Evolutionary conservation across 2,113 vertebrate genomes (phyloP).

Genomic region (Nothocercus julius): DNA sequence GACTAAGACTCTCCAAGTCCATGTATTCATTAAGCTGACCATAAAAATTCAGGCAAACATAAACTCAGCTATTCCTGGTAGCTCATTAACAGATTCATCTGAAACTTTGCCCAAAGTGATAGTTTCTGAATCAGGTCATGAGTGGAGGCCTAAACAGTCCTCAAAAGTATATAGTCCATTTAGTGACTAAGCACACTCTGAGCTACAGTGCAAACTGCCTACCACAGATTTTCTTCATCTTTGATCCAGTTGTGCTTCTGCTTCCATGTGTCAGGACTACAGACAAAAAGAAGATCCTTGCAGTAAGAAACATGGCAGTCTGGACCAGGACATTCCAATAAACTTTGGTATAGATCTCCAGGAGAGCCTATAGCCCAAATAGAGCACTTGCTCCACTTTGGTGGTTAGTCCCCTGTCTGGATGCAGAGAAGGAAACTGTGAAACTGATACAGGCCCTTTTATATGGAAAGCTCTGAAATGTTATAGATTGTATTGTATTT

Average conservation of each 20-base stretch:
- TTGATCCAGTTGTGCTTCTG: neutral
- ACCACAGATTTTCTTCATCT: conserved; percentile 26
- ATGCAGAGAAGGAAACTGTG: neutral
- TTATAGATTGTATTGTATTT: neutral
- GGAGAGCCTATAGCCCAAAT: neutral
- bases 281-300: conserved; percentile 12
- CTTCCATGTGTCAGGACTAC: neutral
- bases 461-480: neutral
- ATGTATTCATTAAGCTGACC: conserved; percentile 17
- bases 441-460: neutral
- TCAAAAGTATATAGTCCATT: neutral
- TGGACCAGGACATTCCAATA: neutral
- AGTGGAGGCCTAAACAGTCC: neutral
- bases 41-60: conserved; percentile 20
- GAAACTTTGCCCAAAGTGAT: conserved; percentile 34
- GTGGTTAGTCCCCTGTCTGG: neutral
- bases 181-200: neutral
- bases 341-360: neutral
- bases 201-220: neutral
- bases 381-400: rapidly evolving
- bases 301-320: neutral
- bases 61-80: neutral
- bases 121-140: neutral
- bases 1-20: neutral
- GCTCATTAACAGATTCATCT: conserved; percentile 13